These are phyloP conservation scores for Ophion ventricosus DNA, from an alignment of 2,888 invertebrate genomes.

Conservation along the genomic window DNA sequence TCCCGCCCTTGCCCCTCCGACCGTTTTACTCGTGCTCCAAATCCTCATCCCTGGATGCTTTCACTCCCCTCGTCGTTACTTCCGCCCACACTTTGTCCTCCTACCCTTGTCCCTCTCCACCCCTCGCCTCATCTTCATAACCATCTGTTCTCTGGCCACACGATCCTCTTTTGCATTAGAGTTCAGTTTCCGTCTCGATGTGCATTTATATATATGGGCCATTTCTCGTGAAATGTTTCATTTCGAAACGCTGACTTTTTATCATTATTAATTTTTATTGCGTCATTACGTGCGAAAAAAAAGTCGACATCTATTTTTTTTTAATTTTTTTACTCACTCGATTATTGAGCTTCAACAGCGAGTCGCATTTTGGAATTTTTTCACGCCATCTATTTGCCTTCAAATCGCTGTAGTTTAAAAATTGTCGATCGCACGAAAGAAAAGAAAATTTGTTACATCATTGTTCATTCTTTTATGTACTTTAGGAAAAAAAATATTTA, in stretches of 20 bases:
- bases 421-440: too few species aligned
- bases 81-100: slow-evolving; percentile 64
- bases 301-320: too few species aligned
- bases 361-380: too few species aligned
- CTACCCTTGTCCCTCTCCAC: background rate
- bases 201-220: background rate
- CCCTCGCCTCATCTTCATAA: background rate
- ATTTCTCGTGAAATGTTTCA: background rate
- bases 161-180: slow-evolving; percentile 29
- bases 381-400: too few species aligned
- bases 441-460: too few species aligned
- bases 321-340: too few species aligned
- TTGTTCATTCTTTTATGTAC: too few species aligned
- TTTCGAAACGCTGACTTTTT: background rate
- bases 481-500: too few species aligned
- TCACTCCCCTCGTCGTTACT: slow-evolving; percentile 35
- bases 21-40: slow-evolving; percentile 28
- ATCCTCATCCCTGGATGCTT: slow-evolving; percentile 38
- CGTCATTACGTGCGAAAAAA: too few species aligned
- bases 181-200: slow-evolving; percentile 34
- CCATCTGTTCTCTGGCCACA: slow-evolving; percentile 5
- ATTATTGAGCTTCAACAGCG: too few species aligned
- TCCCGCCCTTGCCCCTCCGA: slow-evolving; percentile 20
- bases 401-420: too few species aligned
- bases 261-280: too few species aligned